These are phyloP conservation scores for Oceanites oceanicus DNA, from an alignment of 2,113 vertebrate genomes.

Conservation along the genomic window DNA sequence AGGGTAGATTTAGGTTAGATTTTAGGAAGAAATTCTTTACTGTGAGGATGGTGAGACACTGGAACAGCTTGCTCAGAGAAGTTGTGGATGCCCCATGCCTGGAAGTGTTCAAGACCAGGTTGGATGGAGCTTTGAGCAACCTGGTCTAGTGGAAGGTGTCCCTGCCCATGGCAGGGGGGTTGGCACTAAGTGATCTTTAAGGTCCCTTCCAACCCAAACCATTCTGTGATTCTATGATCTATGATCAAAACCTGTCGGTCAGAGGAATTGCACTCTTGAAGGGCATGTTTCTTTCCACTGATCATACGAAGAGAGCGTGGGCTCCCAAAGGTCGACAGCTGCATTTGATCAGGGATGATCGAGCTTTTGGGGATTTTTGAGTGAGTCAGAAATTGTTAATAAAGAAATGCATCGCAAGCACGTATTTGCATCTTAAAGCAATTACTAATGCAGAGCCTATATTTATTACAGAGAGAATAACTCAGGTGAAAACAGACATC, in stretches of 20 bases:
- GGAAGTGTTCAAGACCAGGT: neutral
- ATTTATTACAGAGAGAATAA: constrained; percentile 89
- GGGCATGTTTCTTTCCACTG: neutral
- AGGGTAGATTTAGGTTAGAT: neutral
- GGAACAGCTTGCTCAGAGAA: neutral
- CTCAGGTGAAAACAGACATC: constrained; percentile 96
- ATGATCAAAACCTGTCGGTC: neutral
- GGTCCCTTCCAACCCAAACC: neutral
- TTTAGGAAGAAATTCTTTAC: neutral
- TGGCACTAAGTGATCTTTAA: neutral
- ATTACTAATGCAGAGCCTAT: neutral
- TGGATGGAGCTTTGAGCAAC: neutral
- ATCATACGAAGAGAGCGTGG: neutral
- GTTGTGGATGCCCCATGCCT: neutral
- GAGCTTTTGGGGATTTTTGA: neutral
- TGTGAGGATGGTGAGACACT: neutral
- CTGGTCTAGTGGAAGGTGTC: neutral
- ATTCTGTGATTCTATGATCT: neutral
- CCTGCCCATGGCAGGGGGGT: neutral
- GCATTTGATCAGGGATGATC: neutral
- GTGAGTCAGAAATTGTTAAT: neutral
- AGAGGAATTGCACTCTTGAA: neutral
- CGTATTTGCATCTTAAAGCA: neutral
- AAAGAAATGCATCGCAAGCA: neutral
- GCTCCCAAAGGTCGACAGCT: neutral